Evolutionary conservation across 1,140 invertebrate species (phyloP).

Genomic region (Oscheius sp.): DNA sequence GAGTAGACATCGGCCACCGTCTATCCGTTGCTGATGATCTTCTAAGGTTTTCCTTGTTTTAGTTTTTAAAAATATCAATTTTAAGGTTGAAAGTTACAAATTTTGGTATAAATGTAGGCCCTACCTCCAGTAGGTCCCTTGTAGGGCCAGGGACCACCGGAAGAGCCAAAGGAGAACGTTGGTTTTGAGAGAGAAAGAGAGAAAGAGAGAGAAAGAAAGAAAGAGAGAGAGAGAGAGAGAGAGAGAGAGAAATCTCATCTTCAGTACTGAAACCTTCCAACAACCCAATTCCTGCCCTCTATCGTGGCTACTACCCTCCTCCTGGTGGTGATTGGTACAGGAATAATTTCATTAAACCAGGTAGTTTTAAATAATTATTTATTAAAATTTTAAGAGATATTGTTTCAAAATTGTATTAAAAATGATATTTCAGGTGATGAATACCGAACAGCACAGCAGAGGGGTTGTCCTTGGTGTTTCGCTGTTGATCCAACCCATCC

Average conservation of each 20-base stretch:
- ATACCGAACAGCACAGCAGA: conserved; percentile 23
- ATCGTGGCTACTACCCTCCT: conserved; percentile 7
- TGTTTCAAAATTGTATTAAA: too few species aligned
- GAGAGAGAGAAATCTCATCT: too few species aligned
- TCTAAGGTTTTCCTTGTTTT: conserved; percentile 1
- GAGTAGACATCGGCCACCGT: conserved; percentile 32
- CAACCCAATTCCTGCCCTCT: conserved; percentile 17
- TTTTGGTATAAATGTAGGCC: conserved; percentile 23
- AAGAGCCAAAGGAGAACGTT: neutral
- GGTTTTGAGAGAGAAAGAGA: too few species aligned
- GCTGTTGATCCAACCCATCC: conserved; percentile 15
- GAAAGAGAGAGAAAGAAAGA: neutral
- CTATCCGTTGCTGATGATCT: conserved; percentile 26
- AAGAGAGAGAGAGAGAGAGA: neutral
- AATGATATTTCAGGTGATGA: conserved; percentile 12
- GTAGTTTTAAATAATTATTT: too few species aligned
- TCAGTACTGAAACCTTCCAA: conserved; percentile 20
- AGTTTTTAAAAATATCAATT: neutral
- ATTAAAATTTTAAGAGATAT: too few species aligned
- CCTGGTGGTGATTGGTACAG: conserved; percentile 29
- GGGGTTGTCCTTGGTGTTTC: conserved; percentile 37
- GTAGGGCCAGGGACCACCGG: conserved; percentile 10
- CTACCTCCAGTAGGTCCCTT: conserved; percentile 2
- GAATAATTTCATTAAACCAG: conserved; percentile 18
- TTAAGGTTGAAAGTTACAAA: conserved; percentile 12